Percentiles rank a stretch among this genome's conserved stretches.
These are phyloP conservation scores for Drosophila recens DNA, from an alignment of 2,888 invertebrate genomes.

Conservation along the genomic window DNA sequence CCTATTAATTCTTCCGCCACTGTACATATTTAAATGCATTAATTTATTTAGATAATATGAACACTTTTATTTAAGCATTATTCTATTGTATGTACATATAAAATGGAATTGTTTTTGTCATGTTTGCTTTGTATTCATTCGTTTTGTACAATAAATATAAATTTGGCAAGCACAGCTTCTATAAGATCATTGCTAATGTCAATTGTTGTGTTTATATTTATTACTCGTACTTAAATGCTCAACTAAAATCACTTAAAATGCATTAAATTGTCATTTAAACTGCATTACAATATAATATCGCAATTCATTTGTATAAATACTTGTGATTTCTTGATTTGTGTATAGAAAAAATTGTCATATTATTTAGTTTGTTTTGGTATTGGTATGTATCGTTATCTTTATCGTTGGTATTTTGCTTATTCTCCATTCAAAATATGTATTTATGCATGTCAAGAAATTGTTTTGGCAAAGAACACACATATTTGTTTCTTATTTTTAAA, in stretches of 20 bases:
- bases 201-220: slow-evolving; percentile 23
- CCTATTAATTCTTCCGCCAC: no score
- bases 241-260: slow-evolving; percentile 51
- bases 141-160: slow-evolving; percentile 69
- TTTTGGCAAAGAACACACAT: background rate
- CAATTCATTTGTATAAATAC: slow-evolving; percentile 40
- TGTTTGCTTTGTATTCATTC: slow-evolving; percentile 55
- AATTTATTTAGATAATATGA: slow-evolving; percentile 47
- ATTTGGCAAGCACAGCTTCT: slow-evolving; percentile 84
- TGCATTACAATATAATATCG: slow-evolving; percentile 27
- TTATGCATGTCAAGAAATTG: slow-evolving; percentile 8
- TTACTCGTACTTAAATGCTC: slow-evolving; percentile 59
- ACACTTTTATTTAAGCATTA: slow-evolving; percentile 63
- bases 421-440: slow-evolving; percentile 55
- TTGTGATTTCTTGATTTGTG: slow-evolving; percentile 36
- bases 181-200: slow-evolving; percentile 56
- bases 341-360: slow-evolving; percentile 50
- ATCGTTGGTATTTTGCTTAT: slow-evolving; percentile 82
- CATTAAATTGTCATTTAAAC: slow-evolving; percentile 27
- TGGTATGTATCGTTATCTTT: slow-evolving; percentile 76
- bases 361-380: slow-evolving; percentile 81
- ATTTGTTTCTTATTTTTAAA: background rate
- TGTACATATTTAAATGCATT: slow-evolving; percentile 1
- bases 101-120: slow-evolving; percentile 73
- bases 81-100: slow-evolving; percentile 44